phyloP scores from a whole-genome alignment of 1,140 invertebrate species.

The Adelges cooleyi region DNA sequence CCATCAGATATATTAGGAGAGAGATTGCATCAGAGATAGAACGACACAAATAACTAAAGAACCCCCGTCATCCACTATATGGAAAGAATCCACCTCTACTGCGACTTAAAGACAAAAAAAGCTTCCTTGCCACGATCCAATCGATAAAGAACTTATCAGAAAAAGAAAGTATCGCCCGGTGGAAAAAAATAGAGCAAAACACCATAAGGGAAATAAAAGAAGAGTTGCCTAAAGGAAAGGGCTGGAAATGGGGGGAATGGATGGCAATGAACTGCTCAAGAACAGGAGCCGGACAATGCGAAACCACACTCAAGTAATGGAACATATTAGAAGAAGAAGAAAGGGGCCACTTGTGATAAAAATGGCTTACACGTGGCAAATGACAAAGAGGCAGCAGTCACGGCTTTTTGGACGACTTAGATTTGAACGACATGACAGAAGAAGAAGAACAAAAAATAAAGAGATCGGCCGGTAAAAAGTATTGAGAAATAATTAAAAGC shows the following conservation, averaged over 20 bases:
- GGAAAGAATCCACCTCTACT: neutral
- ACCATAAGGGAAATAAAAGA: neutral
- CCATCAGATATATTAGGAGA: neutral
- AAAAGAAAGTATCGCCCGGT: conserved; percentile 4
- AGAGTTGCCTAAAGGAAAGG: neutral
- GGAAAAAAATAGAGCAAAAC: neutral
- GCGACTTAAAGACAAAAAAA: conserved; percentile 3
- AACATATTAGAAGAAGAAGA: neutral
- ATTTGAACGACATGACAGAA: neutral
- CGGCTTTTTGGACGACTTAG: neutral
- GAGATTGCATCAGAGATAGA: conserved; percentile 11
- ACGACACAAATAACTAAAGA: conserved; percentile 1
- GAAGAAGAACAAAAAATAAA: too few species aligned
- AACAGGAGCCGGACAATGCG: too few species aligned
- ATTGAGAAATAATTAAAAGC: too few species aligned
- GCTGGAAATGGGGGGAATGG: neutral
- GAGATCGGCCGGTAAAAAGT: too few species aligned
- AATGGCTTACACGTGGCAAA: neutral
- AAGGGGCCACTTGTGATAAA: neutral
- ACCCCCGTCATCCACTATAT: neutral
- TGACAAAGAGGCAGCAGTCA: neutral
- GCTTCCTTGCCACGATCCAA: neutral
- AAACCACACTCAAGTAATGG: too few species aligned
- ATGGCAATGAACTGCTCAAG: too few species aligned
- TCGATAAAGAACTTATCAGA: neutral